Evolutionary conservation across 1,140 invertebrate species (phyloP).

Genomic region (Asobara japonica): DNA sequence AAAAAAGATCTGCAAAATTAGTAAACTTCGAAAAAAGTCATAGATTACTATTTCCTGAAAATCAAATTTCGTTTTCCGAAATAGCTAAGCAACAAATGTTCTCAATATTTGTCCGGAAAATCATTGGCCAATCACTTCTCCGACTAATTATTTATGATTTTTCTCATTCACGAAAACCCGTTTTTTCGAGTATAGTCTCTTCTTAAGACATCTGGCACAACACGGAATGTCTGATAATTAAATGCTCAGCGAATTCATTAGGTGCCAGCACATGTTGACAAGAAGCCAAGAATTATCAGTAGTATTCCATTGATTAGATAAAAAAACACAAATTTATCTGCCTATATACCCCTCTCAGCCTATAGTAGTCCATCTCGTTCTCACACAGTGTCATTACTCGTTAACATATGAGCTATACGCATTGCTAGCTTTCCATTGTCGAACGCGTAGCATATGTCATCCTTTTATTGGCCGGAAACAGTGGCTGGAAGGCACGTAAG

Average conservation of each 20-base stretch:
- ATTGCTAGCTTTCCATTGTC: neutral
- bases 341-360: neutral
- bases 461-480: conserved; percentile 31
- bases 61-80: no score
- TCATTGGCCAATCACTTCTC: no score
- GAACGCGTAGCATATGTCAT: neutral
- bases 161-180: no score
- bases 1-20: no score
- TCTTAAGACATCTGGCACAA: no score
- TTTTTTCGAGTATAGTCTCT: no score
- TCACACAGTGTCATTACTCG: neutral
- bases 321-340: conserved; percentile 12
- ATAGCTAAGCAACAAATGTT: no score
- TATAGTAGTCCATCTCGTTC: neutral
- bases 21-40: no score
- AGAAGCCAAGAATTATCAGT: neutral
- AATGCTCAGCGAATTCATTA: neutral
- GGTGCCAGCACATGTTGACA: neutral
- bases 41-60: no score
- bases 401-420: neutral
- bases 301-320: conserved; percentile 27
- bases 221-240: neutral
- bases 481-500: conserved; percentile 2
- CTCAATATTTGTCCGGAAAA: no score
- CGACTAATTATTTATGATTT: no score